A percentile compares a stretch with the other conserved stretches of the same genome.
phyloP scores from a whole-genome alignment of 2,888 invertebrate species.

The Acrobeloides nanus region DNA sequence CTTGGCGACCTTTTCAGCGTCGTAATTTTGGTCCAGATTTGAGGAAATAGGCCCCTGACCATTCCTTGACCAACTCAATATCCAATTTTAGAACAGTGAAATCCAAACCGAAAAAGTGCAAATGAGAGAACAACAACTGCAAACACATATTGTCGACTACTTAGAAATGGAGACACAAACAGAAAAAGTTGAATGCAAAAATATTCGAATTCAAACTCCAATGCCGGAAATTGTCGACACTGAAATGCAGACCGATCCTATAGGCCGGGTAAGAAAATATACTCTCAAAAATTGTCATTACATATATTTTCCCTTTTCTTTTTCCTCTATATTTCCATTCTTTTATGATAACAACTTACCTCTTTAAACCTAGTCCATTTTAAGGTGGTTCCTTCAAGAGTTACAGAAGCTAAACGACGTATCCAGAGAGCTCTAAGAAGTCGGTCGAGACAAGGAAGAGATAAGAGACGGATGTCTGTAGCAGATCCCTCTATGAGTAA shows the following conservation, averaged over 20 bases:
- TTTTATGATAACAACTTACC: slow-evolving; percentile 1
- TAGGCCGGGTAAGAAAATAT: slow-evolving; percentile 5
- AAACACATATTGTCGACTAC: slow-evolving; percentile 36
- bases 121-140: slow-evolving; percentile 38
- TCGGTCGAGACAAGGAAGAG: slow-evolving; percentile 11
- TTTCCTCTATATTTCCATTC: not conserved
- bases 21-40: no score
- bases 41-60: no score
- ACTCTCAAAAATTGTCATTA: slow-evolving; percentile 2
- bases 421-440: slow-evolving; percentile 31
- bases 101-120: slow-evolving; percentile 36
- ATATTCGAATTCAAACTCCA: slow-evolving; percentile 43
- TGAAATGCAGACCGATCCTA: slow-evolving; percentile 46
- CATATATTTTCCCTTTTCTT: not conserved
- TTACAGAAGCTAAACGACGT: slow-evolving; percentile 37
- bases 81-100: slow-evolving; percentile 28
- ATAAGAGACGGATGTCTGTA: slow-evolving; percentile 22
- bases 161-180: slow-evolving; percentile 38
- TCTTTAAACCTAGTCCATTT: slow-evolving; percentile 6
- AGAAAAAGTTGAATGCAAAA: slow-evolving; percentile 40
- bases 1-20: no score
- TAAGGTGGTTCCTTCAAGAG: slow-evolving; percentile 32
- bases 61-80: not conserved
- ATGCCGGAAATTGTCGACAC: slow-evolving; percentile 33
- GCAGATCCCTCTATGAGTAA: slow-evolving; percentile 30